A percentile compares a stretch with the other conserved stretches of the same genome.
phyloP scores from a whole-genome alignment of 2,113 vertebrate species.

The Madoqua kirkii region DNA sequence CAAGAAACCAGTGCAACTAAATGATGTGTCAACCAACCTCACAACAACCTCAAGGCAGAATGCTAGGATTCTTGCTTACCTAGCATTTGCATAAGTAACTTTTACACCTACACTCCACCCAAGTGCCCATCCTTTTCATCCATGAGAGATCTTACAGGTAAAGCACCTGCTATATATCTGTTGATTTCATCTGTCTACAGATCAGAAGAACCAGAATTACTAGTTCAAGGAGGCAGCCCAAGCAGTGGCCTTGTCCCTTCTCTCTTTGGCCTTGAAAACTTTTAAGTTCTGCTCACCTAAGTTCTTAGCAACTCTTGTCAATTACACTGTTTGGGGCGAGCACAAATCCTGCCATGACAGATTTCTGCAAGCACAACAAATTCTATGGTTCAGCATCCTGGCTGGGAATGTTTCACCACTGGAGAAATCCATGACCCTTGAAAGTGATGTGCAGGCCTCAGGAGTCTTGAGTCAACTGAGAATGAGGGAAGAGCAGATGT shows the following conservation, averaged over 20 bases:
- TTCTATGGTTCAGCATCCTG: background rate
- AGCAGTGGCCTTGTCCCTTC: fast-evolving
- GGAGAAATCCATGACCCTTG: background rate
- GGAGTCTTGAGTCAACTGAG: background rate
- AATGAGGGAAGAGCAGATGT: background rate
- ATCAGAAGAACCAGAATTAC: fast-evolving
- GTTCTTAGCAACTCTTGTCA: background rate
- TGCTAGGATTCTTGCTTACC: background rate
- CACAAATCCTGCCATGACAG: fast-evolving
- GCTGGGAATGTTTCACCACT: background rate
- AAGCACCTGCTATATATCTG: background rate
- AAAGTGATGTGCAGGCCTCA: background rate
- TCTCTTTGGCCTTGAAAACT: background rate
- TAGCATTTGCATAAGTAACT: background rate
- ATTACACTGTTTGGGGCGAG: fast-evolving
- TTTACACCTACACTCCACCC: too few relatives aligned
- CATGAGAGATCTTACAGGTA: fast-evolving
- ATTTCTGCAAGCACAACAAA: background rate
- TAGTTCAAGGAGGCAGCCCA: background rate
- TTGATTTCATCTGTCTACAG: background rate
- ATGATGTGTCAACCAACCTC: fast-evolving
- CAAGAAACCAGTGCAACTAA: background rate
- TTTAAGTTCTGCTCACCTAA: background rate
- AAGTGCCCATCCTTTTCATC: background rate
- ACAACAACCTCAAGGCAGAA: background rate